These are phyloP conservation scores for Odontamblyopus lacepedii DNA, from an alignment of 2,797 vertebrate species.

Conservation along the genomic window DNA sequence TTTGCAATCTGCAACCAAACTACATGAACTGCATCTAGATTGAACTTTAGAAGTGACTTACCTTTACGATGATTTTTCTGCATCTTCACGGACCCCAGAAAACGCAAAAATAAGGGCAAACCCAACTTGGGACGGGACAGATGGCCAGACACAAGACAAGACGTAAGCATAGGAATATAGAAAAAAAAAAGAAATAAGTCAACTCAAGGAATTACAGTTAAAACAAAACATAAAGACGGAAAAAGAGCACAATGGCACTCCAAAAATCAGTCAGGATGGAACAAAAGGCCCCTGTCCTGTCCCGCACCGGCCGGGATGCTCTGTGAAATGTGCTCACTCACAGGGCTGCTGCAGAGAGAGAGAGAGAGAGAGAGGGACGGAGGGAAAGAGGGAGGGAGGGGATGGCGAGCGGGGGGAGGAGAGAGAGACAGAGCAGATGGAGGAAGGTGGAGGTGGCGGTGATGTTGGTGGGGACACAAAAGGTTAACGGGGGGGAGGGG, in stretches of 20 bases:
- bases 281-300: constrained; percentile 50
- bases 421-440: constrained; percentile 10
- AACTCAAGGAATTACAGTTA: not conserved
- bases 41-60: constrained; percentile 62
- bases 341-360: constrained; percentile 58
- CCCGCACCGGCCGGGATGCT: constrained; percentile 61
- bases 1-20: constrained; percentile 17
- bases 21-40: not conserved
- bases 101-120: constrained; percentile 36
- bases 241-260: constrained; percentile 10
- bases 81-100: constrained; percentile 33
- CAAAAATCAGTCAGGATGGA: constrained; percentile 35
- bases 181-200: constrained; percentile 14
- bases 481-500: constrained; percentile 56
- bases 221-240: constrained; percentile 1
- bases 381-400: constrained; percentile 4
- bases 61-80: constrained; percentile 52
- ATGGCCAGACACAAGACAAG: constrained; percentile 8
- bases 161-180: not conserved
- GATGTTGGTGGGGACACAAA: constrained; percentile 53
- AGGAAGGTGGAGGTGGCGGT: constrained; percentile 25
- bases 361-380: constrained; percentile 16
- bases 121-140: constrained; percentile 14
- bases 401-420: not conserved
- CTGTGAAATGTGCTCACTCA: constrained; percentile 72